phyloP scores from a whole-genome alignment of 1,140 invertebrate species.

The Psix sp. region DNA sequence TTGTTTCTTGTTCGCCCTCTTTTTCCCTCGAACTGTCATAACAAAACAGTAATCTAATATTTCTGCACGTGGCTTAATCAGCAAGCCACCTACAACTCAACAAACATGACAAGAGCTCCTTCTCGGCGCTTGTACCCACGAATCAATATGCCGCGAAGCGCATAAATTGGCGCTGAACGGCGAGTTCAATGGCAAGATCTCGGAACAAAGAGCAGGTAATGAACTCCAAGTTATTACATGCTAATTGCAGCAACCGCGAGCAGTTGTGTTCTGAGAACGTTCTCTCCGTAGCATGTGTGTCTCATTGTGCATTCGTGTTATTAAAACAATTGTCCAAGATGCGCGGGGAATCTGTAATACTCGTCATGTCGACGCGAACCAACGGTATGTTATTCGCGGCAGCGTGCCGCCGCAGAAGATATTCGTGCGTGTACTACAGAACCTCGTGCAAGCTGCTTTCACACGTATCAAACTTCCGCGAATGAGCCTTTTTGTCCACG shows the following conservation, averaged over 20 bases:
- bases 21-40: no score
- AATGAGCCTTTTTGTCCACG: conserved; percentile 5
- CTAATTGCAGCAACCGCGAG: conserved; percentile 53
- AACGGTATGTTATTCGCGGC: conserved; percentile 35
- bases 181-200: conserved; percentile 58
- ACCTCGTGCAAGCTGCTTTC: conserved; percentile 15
- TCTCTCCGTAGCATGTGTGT: conserved; percentile 46
- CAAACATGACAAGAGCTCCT: conserved; percentile 25
- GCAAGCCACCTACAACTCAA: conserved; percentile 30
- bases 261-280: conserved; percentile 52
- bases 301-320: conserved; percentile 47
- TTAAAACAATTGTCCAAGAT: conserved; percentile 49
- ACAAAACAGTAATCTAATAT: no score
- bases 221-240: conserved; percentile 59
- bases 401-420: conserved; percentile 39
- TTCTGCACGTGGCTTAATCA: conserved; percentile 18
- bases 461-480: conserved; percentile 40
- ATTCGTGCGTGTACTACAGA: conserved; percentile 11
- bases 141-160: conserved; percentile 46
- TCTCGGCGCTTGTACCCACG: conserved; percentile 32
- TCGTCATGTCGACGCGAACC: conserved; percentile 40
- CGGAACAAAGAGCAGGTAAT: conserved; percentile 59
- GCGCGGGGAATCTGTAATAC: conserved; percentile 53
- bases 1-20: no score
- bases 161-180: conserved; percentile 47